A percentile compares a stretch with the other conserved stretches of the same genome.
Conservation (phyloP, 2,888 invertebrate species). For the Drosophila quasianomalipes region DNA sequence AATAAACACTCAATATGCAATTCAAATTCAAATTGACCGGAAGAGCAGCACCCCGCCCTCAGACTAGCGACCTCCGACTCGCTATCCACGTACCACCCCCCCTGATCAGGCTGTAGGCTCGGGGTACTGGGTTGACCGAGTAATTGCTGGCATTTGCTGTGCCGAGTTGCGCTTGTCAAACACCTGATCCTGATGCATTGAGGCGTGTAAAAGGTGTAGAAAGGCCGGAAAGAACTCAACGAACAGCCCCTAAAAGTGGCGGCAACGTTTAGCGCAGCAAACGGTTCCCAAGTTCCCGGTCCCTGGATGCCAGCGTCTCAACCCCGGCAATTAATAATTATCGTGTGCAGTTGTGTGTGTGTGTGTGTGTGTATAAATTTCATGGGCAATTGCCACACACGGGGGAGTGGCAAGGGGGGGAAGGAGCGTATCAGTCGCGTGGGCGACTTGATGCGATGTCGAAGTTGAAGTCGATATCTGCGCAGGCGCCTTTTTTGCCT, state of each 20-base stretch:
- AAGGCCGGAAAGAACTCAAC: slow-evolving; percentile 65
- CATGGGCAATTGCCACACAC: slow-evolving; percentile 79
- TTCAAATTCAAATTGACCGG: slow-evolving; percentile 81
- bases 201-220: slow-evolving; percentile 83
- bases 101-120: background rate
- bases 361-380: slow-evolving; percentile 75
- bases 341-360: slow-evolving; percentile 64
- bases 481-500: slow-evolving; percentile 65
- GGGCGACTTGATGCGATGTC: slow-evolving; percentile 49
- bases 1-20: slow-evolving; percentile 76
- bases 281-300: slow-evolving; percentile 6
- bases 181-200: slow-evolving; percentile 83
- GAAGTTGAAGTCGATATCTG: slow-evolving; percentile 24
- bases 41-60: slow-evolving; percentile 47
- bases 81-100: background rate
- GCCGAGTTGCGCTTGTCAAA: slow-evolving; percentile 63
- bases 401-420: background rate
- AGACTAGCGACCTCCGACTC: background rate
- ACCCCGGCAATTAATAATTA: slow-evolving; percentile 78
- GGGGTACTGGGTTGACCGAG: slow-evolving; percentile 27
- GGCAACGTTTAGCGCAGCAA: slow-evolving; percentile 10
- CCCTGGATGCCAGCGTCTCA: slow-evolving; percentile 13
- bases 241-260: slow-evolving; percentile 34
- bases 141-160: slow-evolving; percentile 57
- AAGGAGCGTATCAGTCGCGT: slow-evolving; percentile 49